Evolutionary conservation across 2,113 vertebrate genomes (phyloP).

Genomic region (Aegithalos caudatus): DNA sequence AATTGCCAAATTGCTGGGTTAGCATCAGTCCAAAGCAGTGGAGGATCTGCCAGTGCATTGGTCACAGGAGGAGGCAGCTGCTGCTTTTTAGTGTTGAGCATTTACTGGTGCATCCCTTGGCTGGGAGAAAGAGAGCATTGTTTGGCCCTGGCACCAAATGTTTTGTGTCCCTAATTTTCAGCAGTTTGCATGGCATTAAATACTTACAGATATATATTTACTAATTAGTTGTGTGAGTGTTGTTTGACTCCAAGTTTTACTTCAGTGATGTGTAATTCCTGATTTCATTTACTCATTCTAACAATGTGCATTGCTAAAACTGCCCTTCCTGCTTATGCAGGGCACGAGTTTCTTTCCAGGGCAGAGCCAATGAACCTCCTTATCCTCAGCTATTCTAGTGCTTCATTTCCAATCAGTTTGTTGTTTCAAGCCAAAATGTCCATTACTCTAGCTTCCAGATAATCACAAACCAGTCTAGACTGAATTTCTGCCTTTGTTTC

Average conservation of each 20-base stretch:
- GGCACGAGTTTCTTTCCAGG: neutral
- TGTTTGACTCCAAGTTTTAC: neutral
- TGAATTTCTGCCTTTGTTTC: neutral
- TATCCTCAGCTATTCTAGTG: neutral
- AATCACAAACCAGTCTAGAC: neutral
- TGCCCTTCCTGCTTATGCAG: neutral
- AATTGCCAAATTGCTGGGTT: neutral
- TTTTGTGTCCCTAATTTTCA: neutral
- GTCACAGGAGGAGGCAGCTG: neutral
- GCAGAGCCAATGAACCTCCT: neutral
- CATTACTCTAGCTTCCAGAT: neutral
- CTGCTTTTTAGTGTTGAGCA: neutral
- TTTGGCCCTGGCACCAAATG: neutral
- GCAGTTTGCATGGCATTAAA: neutral
- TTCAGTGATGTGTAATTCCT: neutral
- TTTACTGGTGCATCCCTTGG: neutral
- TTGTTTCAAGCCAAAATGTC: neutral
- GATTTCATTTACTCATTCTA: neutral
- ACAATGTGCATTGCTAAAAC: neutral
- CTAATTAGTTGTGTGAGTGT: neutral
- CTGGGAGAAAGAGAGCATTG: neutral
- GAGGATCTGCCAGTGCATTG: neutral
- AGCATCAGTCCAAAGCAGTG: neutral
- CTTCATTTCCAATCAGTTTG: neutral
- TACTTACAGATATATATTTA: neutral